Evolutionary conservation across 2,113 vertebrate species (phyloP).

Genomic region (Leptobrachium leishanense): DNA sequence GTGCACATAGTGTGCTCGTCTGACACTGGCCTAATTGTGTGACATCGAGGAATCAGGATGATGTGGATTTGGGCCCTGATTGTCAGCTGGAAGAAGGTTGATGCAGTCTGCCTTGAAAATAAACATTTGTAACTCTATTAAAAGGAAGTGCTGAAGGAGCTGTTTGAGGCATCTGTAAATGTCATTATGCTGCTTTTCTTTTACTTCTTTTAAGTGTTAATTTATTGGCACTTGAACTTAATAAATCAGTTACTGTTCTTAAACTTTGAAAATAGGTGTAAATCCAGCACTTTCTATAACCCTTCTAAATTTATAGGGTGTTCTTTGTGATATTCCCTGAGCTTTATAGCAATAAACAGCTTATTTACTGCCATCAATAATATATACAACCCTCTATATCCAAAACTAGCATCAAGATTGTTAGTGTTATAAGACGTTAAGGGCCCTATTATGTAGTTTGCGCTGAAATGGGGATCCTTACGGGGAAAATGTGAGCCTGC

Average conservation of each 20-base stretch:
- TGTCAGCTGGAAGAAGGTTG: too few species aligned
- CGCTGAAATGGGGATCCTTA: too few species aligned
- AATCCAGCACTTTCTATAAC: conserved; percentile 34
- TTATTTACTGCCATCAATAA: background rate
- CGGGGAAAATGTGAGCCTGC: too few species aligned
- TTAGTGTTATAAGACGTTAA: too few species aligned
- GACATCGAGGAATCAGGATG: too few species aligned
- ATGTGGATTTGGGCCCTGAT: too few species aligned
- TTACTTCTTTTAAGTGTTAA: conserved; percentile 31
- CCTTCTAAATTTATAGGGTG: conserved; percentile 1
- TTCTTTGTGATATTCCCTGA: conserved; percentile 14
- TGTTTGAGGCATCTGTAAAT: conserved; percentile 35
- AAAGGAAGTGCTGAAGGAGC: conserved; percentile 23
- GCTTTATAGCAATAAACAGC: conserved; percentile 9
- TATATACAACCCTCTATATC: too few species aligned
- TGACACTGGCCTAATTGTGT: too few species aligned
- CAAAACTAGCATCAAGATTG: too few species aligned
- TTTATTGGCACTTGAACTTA: conserved; percentile 39
- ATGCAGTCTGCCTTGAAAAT: background rate
- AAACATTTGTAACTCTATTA: conserved; percentile 29
- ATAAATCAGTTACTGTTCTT: conserved; percentile 32
- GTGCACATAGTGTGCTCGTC: too few species aligned
- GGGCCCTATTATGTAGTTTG: too few species aligned
- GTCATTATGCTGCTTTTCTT: conserved; percentile 14
- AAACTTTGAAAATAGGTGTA: conserved; percentile 28